phyloP scores from a whole-genome alignment of 2,113 vertebrate genomes.

The Crotalus viridis region DNA sequence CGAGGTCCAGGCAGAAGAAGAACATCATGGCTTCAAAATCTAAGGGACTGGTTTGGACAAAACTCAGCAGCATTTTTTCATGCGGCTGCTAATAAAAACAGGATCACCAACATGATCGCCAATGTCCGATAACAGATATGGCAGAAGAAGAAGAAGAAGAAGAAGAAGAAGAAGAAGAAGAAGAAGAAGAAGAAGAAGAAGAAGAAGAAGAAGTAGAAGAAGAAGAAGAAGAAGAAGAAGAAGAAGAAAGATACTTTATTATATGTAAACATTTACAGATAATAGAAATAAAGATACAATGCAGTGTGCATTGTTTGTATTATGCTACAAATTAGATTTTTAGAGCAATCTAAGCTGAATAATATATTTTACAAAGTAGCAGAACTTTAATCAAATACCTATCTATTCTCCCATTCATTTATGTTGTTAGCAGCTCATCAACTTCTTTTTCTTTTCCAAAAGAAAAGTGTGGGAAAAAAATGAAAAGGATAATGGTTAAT shows the following conservation, averaged over 20 bases:
- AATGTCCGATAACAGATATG: too few species aligned
- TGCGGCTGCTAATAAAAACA: too few species aligned
- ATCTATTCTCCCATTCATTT: conserved; percentile 33
- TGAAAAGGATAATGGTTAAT: conserved; percentile 49
- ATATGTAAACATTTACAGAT: neutral
- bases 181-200: too few species aligned
- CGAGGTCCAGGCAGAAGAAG: too few species aligned
- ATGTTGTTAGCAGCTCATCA: conserved; percentile 28
- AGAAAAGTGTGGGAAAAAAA: conserved; percentile 42
- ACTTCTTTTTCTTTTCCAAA: conserved; percentile 44
- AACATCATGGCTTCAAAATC: too few species aligned
- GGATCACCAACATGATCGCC: too few species aligned
- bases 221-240: too few species aligned
- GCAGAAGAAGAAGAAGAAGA: too few species aligned
- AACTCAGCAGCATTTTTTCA: too few species aligned
- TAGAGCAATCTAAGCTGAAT: neutral
- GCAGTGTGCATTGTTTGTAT: neutral
- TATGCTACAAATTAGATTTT: neutral
- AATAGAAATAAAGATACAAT: neutral
- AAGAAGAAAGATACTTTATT: neutral
- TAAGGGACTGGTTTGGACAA: too few species aligned
- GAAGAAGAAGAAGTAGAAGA: too few species aligned
- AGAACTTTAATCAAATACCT: conserved; percentile 8
- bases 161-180: too few species aligned
- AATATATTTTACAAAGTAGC: neutral